Evolutionary conservation across 2,888 invertebrate genomes (phyloP).

Genomic region (Neuroscelio doddi): DNA sequence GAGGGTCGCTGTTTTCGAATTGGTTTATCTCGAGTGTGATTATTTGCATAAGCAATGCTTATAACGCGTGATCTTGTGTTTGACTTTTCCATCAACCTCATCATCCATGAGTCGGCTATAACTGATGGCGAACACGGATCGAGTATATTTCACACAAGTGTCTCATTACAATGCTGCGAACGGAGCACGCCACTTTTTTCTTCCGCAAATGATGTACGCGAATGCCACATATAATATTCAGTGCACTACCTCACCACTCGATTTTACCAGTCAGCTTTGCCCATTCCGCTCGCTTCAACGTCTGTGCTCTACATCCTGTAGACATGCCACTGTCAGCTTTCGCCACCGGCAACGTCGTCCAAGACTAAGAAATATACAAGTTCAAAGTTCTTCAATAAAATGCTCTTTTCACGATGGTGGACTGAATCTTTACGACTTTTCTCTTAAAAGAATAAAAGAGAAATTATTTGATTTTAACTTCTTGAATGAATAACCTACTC

Average conservation of each 20-base stretch:
- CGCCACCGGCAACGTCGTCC: constrained; percentile 41
- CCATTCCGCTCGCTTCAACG: constrained; percentile 41
- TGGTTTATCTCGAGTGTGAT: too few species aligned
- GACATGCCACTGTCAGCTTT: constrained; percentile 47
- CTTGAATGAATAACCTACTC: too few species aligned
- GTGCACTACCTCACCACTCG: constrained; percentile 59
- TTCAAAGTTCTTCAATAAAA: constrained; percentile 48
- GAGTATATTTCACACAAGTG: constrained; percentile 50
- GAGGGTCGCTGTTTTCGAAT: too few species aligned
- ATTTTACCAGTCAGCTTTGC: constrained; percentile 57
- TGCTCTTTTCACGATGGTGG: constrained; percentile 44
- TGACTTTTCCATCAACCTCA: constrained; percentile 32
- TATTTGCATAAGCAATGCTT: too few species aligned
- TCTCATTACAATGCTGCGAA: constrained; percentile 52
- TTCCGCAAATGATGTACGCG: constrained; percentile 57
- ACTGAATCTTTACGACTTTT: constrained; percentile 26
- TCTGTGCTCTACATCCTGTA: constrained; percentile 43
- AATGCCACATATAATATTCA: constrained; percentile 61
- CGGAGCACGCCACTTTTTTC: constrained; percentile 54
- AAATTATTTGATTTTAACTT: not conserved
- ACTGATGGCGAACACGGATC: constrained; percentile 47
- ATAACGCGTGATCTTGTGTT: not conserved
- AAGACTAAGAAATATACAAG: constrained; percentile 43
- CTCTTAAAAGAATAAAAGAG: not conserved
- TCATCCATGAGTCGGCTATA: constrained; percentile 38